Evolutionary conservation across 2,113 vertebrate species (phyloP).

Genomic region (Budorcas taxicolor): DNA sequence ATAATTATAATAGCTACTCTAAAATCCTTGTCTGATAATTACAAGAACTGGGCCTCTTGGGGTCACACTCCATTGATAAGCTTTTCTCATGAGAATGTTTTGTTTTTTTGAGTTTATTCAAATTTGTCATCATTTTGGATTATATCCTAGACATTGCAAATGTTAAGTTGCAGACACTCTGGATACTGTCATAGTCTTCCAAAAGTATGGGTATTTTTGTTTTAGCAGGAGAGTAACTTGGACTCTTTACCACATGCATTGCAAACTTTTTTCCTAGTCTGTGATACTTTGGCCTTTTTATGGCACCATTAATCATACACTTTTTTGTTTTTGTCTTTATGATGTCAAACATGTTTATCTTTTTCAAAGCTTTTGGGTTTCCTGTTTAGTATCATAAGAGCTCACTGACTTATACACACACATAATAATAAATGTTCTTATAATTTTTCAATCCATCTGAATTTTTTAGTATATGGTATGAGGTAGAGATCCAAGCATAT

Average conservation of each 20-base stretch:
- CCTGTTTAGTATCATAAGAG: neutral
- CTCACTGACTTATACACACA: neutral
- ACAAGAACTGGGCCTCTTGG: neutral
- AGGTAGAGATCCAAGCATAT: neutral
- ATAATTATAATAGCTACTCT: neutral
- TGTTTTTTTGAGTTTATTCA: neutral
- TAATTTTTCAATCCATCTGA: neutral
- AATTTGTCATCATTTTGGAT: neutral
- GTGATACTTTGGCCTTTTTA: neutral
- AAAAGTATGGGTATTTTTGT: neutral
- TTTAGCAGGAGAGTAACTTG: neutral
- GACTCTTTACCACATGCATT: neutral
- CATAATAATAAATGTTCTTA: neutral
- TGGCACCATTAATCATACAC: neutral
- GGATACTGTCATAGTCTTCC: neutral
- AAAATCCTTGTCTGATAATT: neutral
- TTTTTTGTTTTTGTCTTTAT: neutral
- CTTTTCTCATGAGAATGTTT: neutral
- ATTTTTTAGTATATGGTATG: neutral
- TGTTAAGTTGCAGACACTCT: neutral
- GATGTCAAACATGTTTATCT: neutral
- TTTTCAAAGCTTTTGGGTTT: neutral
- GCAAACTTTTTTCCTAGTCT: neutral
- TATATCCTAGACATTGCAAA: neutral
- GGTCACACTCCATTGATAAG: neutral